Evolutionary conservation across 1,140 invertebrate species (phyloP).

Genomic region (Copidosoma floridanum): DNA sequence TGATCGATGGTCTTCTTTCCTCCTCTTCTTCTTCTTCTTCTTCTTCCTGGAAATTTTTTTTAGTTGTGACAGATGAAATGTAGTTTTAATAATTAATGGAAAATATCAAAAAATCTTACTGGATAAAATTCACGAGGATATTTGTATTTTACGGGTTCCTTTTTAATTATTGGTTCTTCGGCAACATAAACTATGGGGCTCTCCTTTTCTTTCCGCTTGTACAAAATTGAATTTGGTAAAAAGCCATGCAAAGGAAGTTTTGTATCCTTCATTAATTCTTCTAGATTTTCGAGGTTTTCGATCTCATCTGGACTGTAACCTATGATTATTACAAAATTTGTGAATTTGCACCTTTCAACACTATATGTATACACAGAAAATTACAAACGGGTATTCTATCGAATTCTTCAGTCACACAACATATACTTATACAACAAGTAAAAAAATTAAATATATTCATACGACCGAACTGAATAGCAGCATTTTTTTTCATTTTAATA

Average conservation of each 20-base stretch:
- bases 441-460: too few species aligned
- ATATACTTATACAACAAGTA: too few species aligned
- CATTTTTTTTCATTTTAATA: too few species aligned
- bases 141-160: constrained; percentile 25
- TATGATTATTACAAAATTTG: constrained; percentile 3
- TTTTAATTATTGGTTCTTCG: not conserved
- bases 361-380: too few species aligned
- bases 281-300: constrained; percentile 1
- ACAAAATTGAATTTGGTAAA: constrained; percentile 32
- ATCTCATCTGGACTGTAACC: constrained; percentile 11
- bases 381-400: too few species aligned
- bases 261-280: constrained; percentile 1
- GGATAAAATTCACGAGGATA: constrained; percentile 32
- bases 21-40: not conserved
- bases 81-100: not conserved
- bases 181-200: not conserved
- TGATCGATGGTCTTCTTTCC: not conserved
- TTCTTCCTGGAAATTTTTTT: not conserved
- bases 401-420: too few species aligned
- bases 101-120: not conserved
- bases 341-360: too few species aligned
- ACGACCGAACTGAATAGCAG: too few species aligned
- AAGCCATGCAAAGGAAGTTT: constrained; percentile 19
- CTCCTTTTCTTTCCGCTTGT: constrained; percentile 13
- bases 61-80: too few species aligned